phyloP scores from a whole-genome alignment of 1,140 invertebrate genomes.

The Drosophila asahinai region DNA sequence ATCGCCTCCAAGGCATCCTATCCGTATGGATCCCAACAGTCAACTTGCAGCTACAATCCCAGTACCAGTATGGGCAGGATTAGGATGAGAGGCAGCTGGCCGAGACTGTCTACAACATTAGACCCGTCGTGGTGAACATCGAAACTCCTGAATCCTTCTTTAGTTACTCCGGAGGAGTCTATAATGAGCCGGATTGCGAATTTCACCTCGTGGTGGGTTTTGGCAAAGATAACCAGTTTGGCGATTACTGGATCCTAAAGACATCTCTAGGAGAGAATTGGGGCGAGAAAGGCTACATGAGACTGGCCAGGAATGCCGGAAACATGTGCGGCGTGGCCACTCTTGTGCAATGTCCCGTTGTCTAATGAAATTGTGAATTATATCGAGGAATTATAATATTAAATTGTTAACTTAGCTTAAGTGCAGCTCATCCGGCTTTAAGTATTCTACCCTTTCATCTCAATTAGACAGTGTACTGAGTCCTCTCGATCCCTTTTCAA shows the following conservation, averaged over 20 bases:
- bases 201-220: slow-evolving; percentile 90
- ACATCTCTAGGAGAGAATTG: slow-evolving; percentile 86
- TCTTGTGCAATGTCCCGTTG: slow-evolving; percentile 2
- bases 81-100: slow-evolving; percentile 88
- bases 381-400: too few relatives aligned
- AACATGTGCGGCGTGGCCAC: slow-evolving; percentile 27
- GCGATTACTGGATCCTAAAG: slow-evolving; percentile 89
- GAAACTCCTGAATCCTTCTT: background rate
- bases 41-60: slow-evolving; percentile 74
- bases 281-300: slow-evolving; percentile 88
- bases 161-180: slow-evolving; percentile 10
- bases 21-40: slow-evolving; percentile 87
- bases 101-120: slow-evolving; percentile 89
- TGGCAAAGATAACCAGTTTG: slow-evolving; percentile 55
- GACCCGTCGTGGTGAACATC: slow-evolving; percentile 14
- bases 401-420: background rate
- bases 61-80: slow-evolving; percentile 6
- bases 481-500: slow-evolving; percentile 26
- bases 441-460: slow-evolving; percentile 4
- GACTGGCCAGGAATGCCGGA: slow-evolving; percentile 86
- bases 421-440: background rate
- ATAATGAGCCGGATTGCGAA: slow-evolving; percentile 87
- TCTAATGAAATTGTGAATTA: background rate
- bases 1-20: slow-evolving; percentile 91
- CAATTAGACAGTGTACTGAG: slow-evolving; percentile 11